Base-by-base conservation (phyloP, 2,797 vertebrate genomes). In the Vespertilio murinus region DNA sequence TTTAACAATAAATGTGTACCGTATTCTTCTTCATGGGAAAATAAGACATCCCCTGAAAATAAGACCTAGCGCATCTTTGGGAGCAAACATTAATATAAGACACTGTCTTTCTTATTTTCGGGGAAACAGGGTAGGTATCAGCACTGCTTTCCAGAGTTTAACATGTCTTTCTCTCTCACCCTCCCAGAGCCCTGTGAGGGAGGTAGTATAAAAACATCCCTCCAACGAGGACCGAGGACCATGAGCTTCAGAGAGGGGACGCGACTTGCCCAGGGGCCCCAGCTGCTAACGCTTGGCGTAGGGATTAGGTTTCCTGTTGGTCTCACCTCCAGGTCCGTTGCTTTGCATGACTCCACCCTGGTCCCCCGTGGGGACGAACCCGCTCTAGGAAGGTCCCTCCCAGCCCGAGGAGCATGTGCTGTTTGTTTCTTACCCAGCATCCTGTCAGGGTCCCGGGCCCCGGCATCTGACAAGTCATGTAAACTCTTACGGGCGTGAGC, bases 401-500 rank as follows among this genome's bases (percentile, higher is more conserved):
- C 38, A 64, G 79, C 45, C 30, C 7, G 67, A 90, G 40, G 61
- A 93, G 81, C 42, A 0, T 70, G 61, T 61, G 93, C 94, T 96
- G 93, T 97, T 97, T 97, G 94, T 96, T 96, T 97, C 97, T 97
- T 97, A 95, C 94, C 71, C 89, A 94, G 95, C 56, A 10, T 90
- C 52, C 94, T 88, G 86, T 95, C 97, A 80, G 84, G 88, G 96
- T 96, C 90, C 96, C 96, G 97, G 97, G 96, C 97, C 97, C 12
- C 30, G 92, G 90, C 67, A 40, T 92, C 97, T 97, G 97, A 98
- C 97, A 98, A 97, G 96, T 98, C 95, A 78, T 85, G 90, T 97
- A 94, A 98, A 98, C 96, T 97, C 97, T 96, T 80, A 65, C 81
- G 91, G 97, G 96, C 87, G 40, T 93, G 96, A 97, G 96, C 0